Conservation (phyloP, 2,888 invertebrate species). For the Luperina testacea region DNA sequence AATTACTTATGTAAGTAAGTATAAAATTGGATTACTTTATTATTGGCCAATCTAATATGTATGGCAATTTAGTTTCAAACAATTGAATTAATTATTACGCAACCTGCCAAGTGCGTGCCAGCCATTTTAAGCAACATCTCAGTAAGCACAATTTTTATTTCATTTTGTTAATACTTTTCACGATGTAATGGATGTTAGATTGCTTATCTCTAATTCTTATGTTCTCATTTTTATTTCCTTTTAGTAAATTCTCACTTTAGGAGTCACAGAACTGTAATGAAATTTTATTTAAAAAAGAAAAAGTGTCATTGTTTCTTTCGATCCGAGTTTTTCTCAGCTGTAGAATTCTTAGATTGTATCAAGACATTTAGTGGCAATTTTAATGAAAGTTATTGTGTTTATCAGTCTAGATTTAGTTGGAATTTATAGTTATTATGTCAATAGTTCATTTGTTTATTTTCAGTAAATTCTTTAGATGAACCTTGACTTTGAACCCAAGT, state of each 20-base stretch:
- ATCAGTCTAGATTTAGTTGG: conserved; percentile 5
- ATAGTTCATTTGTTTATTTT: background rate
- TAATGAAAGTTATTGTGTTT: conserved; percentile 22
- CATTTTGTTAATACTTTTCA: conserved; percentile 42
- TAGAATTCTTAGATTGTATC: conserved; percentile 29
- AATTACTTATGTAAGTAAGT: conserved; percentile 55
- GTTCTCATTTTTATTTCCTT: conserved; percentile 28
- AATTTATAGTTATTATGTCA: conserved; percentile 7
- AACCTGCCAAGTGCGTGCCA: conserved; percentile 46
- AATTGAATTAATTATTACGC: conserved; percentile 63
- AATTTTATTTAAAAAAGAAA: conserved; percentile 10
- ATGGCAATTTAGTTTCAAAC: conserved; percentile 62
- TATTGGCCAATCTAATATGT: conserved; percentile 61
- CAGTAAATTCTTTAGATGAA: background rate
- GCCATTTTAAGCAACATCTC: conserved; percentile 48
- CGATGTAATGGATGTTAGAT: conserved; percentile 35
- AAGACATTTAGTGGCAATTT: conserved; percentile 14
- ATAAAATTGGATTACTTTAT: conserved; percentile 53
- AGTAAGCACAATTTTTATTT: conserved; percentile 27
- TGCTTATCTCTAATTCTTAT: conserved; percentile 41
- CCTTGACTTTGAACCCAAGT: background rate
- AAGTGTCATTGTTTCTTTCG: conserved; percentile 1
- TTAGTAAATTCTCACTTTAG: conserved; percentile 10
- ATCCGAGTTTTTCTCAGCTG: conserved; percentile 19
- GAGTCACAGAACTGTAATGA: conserved; percentile 26